These are phyloP conservation scores for Myodes glareolus DNA, from an alignment of 2,113 vertebrate genomes.

Conservation along the genomic window DNA sequence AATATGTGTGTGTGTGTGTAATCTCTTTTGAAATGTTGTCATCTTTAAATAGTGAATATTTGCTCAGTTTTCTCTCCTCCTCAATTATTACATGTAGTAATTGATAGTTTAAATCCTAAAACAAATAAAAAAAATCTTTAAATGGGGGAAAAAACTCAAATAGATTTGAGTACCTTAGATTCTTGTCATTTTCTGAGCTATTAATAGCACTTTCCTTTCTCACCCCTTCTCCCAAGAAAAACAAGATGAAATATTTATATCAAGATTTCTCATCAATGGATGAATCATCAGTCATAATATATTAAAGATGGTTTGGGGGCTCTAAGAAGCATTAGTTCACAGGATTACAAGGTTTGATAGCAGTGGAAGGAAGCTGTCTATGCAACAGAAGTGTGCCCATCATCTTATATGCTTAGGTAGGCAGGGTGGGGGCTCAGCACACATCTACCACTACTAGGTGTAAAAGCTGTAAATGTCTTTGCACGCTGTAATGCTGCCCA, in stretches of 20 bases:
- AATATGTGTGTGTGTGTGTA: no score
- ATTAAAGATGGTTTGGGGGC: neutral
- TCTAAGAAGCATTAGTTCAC: neutral
- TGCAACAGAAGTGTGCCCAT: neutral
- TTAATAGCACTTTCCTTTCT: neutral
- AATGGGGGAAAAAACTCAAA: neutral
- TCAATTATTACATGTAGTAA: slow-evolving; percentile 25
- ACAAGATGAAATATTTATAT: neutral
- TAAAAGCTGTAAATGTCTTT: neutral
- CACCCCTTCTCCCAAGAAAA: neutral
- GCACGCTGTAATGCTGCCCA: neutral
- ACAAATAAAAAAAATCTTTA: neutral
- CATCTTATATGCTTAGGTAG: neutral
- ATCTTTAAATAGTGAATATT: slow-evolving; percentile 45
- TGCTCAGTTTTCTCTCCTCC: slow-evolving; percentile 25
- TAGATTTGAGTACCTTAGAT: neutral
- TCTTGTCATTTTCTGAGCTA: neutral
- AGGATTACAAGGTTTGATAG: neutral
- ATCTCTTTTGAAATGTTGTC: slow-evolving; percentile 22
- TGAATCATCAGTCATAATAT: neutral
- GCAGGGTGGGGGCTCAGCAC: neutral
- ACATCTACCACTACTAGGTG: neutral
- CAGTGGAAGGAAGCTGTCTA: neutral
- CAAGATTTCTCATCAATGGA: neutral
- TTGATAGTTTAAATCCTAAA: slow-evolving; percentile 46